Evolutionary conservation across 2,113 vertebrate species (phyloP).

Genomic region (Mesoclemmys tuberculata): DNA sequence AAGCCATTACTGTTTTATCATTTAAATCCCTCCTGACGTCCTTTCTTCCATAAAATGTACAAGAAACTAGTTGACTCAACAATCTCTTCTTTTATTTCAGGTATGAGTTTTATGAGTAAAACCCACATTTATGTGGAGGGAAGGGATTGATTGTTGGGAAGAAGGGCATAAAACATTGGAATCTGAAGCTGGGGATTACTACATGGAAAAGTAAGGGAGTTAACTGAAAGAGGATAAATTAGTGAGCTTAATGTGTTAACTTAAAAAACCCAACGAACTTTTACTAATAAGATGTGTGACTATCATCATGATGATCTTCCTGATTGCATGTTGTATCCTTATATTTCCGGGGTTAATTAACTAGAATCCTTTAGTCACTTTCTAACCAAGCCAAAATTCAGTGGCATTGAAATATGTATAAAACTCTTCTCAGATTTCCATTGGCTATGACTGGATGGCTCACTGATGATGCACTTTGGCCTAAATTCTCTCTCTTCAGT

Average conservation of each 20-base stretch:
- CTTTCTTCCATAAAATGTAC: rapidly evolving
- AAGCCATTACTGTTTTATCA: rapidly evolving
- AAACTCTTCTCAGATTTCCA: background rate
- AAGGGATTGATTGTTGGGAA: background rate
- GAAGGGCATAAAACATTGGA: background rate
- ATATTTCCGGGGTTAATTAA: background rate
- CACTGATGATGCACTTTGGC: background rate
- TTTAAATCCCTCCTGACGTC: rapidly evolving
- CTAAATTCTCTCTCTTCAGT: background rate
- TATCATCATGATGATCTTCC: rapidly evolving
- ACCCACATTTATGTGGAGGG: background rate
- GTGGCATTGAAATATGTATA: background rate
- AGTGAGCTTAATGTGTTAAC: rapidly evolving
- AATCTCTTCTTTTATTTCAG: background rate
- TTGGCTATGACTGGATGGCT: background rate
- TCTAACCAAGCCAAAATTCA: background rate
- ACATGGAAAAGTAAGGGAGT: background rate
- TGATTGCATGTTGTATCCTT: background rate
- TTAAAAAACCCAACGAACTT: background rate
- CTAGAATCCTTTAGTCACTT: background rate
- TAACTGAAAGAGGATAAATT: background rate
- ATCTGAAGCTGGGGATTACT: background rate
- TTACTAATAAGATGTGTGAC: rapidly evolving
- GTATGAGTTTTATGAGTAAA: rapidly evolving
- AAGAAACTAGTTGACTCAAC: background rate